Base-by-base conservation (phyloP, 37 sponge, comb jelly and placozoan species). In the Haliclona indistincta region DNA sequence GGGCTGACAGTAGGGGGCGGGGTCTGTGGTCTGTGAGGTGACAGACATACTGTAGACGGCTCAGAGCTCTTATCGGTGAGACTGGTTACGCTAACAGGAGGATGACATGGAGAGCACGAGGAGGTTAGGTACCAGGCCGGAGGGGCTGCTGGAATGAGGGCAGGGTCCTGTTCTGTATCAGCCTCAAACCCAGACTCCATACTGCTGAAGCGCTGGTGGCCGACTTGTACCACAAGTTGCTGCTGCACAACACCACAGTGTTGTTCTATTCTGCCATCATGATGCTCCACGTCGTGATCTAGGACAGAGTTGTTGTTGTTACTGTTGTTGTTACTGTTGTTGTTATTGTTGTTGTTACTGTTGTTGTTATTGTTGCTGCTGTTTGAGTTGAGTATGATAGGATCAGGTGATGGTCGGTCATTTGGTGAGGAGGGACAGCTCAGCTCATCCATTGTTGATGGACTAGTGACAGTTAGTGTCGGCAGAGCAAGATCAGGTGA, bases 181-280 rank as follows among this genome's bases (percentile, higher is more conserved):
- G 56, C 54, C 5, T 72, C 67, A 53, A 73, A 65, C 23, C 67
- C 74, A 28, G 71, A 62, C 49, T 80, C 80, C 51, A 70, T 42
- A 35, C 71, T 60, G 64, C 33, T 11, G 22, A 23, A 25, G 30
- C n/a, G 7, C 8, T 47, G 49, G 13, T 8, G 13, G 13, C 49
- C 8, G 6, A 58, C 28, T 20, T 26, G 26, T 6, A 58, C 28
- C 22, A 7, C n/a, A 15, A 47, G 51, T 17, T 10, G 51, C 15
- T 47, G 10, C 51, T 47, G 60, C 28, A 26, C n/a, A n/a, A n/a
- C n/a, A n/a, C n/a, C n/a, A n/a, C n/a, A n/a, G n/a, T n/a, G n/a
- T n/a, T n/a, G n/a, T n/a, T n/a, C n/a, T n/a, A n/a, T n/a, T n/a
- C n/a, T n/a, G 13, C 32, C 62, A 60, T 60, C 53, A 49, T 60